Evolutionary conservation across 2,888 invertebrate genomes (phyloP).

Genomic region (Euclidia mi): DNA sequence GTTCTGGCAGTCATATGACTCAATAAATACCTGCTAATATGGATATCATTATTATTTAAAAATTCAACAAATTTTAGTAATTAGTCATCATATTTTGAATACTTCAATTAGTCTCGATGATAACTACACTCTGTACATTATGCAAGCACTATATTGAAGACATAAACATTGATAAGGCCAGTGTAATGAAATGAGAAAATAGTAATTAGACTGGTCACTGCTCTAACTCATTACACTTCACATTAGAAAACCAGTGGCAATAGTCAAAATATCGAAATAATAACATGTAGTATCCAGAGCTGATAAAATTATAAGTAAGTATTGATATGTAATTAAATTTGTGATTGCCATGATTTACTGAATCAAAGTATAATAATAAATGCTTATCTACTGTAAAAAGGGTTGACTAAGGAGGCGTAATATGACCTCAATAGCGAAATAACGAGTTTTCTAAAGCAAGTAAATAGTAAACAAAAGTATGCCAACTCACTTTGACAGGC

Average conservation of each 20-base stretch:
- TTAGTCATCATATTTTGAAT: too few species aligned
- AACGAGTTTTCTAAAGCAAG: constrained; percentile 44
- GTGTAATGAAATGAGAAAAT: constrained; percentile 4
- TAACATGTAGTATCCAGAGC: constrained; percentile 5
- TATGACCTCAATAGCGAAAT: constrained; percentile 53
- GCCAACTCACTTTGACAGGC: constrained; percentile 71
- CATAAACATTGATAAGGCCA: background rate
- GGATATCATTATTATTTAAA: too few species aligned
- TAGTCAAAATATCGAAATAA: background rate
- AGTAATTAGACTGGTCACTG: constrained; percentile 1
- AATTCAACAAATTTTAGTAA: too few species aligned
- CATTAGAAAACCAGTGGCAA: background rate
- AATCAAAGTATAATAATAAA: constrained; percentile 22
- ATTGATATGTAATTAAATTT: constrained; percentile 3
- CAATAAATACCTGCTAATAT: too few species aligned
- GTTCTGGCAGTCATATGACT: too few species aligned
- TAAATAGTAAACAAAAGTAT: constrained; percentile 56
- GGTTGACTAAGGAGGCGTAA: constrained; percentile 51
- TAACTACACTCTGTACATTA: background rate
- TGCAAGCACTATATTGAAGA: background rate
- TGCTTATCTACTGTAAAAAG: constrained; percentile 32
- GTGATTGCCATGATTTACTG: constrained; percentile 20
- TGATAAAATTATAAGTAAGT: constrained; percentile 2
- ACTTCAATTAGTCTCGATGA: background rate
- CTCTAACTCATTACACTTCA: constrained; percentile 1